These are phyloP conservation scores for Ametastegia equiseti DNA, from an alignment of 2,888 invertebrate species.

Conservation along the genomic window DNA sequence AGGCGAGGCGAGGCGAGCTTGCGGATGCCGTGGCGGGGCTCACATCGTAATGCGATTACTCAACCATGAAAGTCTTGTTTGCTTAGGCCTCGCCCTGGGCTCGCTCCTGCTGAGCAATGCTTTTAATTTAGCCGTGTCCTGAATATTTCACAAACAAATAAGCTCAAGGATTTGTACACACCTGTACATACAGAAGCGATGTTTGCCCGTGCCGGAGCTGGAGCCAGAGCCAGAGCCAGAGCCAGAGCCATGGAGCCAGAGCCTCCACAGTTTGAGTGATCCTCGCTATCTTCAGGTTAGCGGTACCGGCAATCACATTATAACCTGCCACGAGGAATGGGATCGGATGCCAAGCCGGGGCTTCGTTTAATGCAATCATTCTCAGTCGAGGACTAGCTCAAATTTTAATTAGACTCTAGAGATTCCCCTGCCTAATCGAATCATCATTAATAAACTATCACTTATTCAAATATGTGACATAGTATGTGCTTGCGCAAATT, in stretches of 20 bases:
- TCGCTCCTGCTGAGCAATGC: slow-evolving; percentile 41
- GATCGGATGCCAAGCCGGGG: not conserved
- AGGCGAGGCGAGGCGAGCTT: no score
- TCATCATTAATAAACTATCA: no score
- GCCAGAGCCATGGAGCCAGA: no score
- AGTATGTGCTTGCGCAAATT: no score
- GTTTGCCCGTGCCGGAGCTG: no score
- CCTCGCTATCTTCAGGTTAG: slow-evolving; percentile 2
- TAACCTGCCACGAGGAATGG: not conserved
- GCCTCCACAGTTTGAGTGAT: not conserved
- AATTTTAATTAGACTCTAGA: no score
- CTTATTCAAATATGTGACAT: no score
- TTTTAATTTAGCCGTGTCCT: slow-evolving; percentile 47
- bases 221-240: no score
- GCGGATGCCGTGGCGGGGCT: slow-evolving; percentile 32
- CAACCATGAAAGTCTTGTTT: slow-evolving; percentile 47
- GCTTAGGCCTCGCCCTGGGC: slow-evolving; percentile 47
- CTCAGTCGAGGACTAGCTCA: no score
- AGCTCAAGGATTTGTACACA: slow-evolving; percentile 38
- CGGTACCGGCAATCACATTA: not conserved
- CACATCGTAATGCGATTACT: slow-evolving; percentile 45
- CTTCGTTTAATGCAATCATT: not conserved
- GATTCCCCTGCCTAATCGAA: no score
- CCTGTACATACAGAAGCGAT: slow-evolving; percentile 9
- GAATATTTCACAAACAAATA: slow-evolving; percentile 48